Evolutionary conservation across 2,113 vertebrate genomes (phyloP).

Genomic region (Caracal caracal): DNA sequence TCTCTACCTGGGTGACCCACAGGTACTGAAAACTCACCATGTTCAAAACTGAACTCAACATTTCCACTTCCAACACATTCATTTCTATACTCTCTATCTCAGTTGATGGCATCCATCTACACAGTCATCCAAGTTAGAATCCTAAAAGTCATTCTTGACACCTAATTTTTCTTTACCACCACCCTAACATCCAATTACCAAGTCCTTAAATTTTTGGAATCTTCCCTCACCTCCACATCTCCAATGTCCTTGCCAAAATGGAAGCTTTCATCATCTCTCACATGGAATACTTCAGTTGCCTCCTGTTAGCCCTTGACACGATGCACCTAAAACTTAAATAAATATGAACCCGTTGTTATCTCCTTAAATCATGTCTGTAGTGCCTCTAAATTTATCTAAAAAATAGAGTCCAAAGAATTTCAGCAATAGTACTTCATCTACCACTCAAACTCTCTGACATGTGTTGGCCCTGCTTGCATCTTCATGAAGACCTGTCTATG

Average conservation of each 20-base stretch:
- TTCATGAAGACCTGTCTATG: not conserved
- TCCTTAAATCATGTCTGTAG: not conserved
- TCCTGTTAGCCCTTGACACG: not conserved
- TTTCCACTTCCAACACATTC: not conserved
- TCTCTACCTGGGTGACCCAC: not conserved
- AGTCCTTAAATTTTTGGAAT: not conserved
- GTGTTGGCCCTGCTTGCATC: not conserved
- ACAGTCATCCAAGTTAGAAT: not conserved
- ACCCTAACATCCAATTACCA: not conserved
- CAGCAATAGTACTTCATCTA: not conserved
- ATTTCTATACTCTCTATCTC: not conserved
- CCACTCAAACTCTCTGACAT: not conserved
- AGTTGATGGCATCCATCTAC: not conserved
- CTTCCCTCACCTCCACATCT: not conserved
- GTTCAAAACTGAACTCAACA: not conserved
- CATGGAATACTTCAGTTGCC: not conserved
- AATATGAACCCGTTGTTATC: not conserved
- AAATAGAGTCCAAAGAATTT: not conserved
- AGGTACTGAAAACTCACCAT: not conserved
- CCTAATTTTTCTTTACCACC: not conserved
- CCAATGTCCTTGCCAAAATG: not conserved
- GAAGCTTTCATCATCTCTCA: not conserved
- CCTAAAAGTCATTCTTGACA: not conserved
- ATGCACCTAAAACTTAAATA: not conserved
- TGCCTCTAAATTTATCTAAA: not conserved